A percentile compares a stretch with the other conserved stretches of the same genome.
phyloP scores from a whole-genome alignment of 2,113 vertebrate species.

The Mungos mungo region DNA sequence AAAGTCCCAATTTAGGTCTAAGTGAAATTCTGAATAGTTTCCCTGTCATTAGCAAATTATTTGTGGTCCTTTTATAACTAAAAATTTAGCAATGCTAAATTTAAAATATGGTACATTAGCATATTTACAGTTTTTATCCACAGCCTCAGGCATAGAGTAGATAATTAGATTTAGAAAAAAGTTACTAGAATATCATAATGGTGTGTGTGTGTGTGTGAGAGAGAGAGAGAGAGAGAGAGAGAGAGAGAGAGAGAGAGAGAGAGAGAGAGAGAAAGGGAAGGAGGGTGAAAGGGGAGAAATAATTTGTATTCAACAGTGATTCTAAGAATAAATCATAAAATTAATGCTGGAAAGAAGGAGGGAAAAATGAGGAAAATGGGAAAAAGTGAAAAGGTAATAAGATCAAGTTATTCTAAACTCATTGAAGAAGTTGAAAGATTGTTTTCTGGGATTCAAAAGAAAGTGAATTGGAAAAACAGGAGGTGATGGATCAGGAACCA shows the following conservation, averaged over 20 bases:
- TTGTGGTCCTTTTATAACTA: neutral
- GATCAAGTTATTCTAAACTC: neutral
- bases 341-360: neutral
- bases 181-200: neutral
- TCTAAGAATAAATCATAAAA: constrained; percentile 5
- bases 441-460: neutral
- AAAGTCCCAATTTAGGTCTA: neutral
- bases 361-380: neutral
- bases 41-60: neutral
- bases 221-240: too few species aligned
- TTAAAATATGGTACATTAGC: neutral
- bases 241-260: too few species aligned
- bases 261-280: neutral
- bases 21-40: neutral
- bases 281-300: neutral
- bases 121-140: neutral
- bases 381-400: neutral
- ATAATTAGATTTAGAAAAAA: neutral
- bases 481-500: neutral
- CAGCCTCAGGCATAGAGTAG: neutral
- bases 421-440: neutral
- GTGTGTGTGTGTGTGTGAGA: neutral
- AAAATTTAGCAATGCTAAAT: neutral
- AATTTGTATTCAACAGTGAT: neutral
- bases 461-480: neutral